Evolutionary conservation across 2,113 vertebrate species (phyloP).

Genomic region (Austrofundulus limnaeus): DNA sequence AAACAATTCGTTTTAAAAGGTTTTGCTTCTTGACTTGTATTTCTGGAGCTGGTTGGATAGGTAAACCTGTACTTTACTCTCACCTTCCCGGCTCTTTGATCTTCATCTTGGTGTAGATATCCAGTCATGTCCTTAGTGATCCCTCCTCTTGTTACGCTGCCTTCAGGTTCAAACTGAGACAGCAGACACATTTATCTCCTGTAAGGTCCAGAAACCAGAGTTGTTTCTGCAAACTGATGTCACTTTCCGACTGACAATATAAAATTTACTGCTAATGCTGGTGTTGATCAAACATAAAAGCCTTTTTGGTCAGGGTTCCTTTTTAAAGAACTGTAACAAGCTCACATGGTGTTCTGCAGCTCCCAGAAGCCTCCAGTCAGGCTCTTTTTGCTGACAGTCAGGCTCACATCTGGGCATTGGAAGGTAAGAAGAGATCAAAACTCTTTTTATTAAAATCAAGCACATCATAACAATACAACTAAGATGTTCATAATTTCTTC

Average conservation of each 20-base stretch:
- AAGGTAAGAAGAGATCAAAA: slow-evolving; percentile 82
- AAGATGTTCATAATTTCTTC: not conserved
- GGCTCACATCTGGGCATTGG: slow-evolving; percentile 96
- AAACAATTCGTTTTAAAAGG: too few relatives aligned
- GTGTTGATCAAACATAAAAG: not conserved
- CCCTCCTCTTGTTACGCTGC: not conserved
- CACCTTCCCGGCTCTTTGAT: not conserved
- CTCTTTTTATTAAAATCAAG: not conserved
- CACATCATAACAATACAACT: not conserved
- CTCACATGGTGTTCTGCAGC: slow-evolving; percentile 76
- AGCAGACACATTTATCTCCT: not conserved
- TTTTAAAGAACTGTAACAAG: not conserved
- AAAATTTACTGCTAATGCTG: not conserved
- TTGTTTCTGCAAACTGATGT: not conserved
- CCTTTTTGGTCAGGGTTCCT: not conserved
- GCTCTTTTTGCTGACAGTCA: slow-evolving; percentile 93
- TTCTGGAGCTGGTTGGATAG: too few relatives aligned
- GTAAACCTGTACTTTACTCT: not conserved
- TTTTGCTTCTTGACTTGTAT: not conserved
- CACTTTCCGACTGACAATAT: not conserved
- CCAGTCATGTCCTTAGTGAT: not conserved
- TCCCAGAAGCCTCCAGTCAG: slow-evolving; percentile 95
- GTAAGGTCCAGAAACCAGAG: not conserved
- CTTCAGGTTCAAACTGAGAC: not conserved
- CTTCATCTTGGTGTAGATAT: not conserved